Conservation (phyloP, 2,113 vertebrate genomes). For the Lucifuga dentata region DNA sequence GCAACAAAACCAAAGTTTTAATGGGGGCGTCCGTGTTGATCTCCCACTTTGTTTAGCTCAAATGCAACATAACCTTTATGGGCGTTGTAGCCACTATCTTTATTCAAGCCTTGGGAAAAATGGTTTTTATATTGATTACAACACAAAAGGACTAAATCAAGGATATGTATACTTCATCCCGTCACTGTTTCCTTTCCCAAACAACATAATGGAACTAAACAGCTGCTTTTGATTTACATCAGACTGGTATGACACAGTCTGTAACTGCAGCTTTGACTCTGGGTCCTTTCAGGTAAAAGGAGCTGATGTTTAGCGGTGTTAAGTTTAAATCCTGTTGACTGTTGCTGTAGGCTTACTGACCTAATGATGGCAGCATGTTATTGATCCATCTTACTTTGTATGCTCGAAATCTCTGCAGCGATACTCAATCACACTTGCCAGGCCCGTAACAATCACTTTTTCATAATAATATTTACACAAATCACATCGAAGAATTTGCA, state of each 20-base stretch:
- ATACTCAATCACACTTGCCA: neutral
- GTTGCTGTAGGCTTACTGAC: neutral
- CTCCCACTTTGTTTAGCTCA: no score
- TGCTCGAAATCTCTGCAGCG: neutral
- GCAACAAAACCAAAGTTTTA: no score
- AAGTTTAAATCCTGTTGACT: neutral
- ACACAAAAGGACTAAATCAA: no score
- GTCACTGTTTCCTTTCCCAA: neutral
- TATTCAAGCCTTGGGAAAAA: no score
- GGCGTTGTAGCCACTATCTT: no score
- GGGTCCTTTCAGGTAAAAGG: neutral
- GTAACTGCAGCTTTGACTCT: constrained; percentile 3
- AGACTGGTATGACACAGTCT: neutral
- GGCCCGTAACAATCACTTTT: no score
- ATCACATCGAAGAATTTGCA: no score
- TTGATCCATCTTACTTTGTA: constrained; percentile 14
- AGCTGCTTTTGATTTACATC: neutral
- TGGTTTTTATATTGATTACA: no score
- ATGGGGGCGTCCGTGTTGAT: no score
- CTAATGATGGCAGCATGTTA: neutral
- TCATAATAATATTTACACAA: no score
- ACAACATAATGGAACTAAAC: no score
- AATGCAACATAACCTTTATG: no score
- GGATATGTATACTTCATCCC: neutral
- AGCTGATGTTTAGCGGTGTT: neutral